Base-by-base conservation (phyloP, 2,888 invertebrate genomes). In the Heliconius erato region DNA sequence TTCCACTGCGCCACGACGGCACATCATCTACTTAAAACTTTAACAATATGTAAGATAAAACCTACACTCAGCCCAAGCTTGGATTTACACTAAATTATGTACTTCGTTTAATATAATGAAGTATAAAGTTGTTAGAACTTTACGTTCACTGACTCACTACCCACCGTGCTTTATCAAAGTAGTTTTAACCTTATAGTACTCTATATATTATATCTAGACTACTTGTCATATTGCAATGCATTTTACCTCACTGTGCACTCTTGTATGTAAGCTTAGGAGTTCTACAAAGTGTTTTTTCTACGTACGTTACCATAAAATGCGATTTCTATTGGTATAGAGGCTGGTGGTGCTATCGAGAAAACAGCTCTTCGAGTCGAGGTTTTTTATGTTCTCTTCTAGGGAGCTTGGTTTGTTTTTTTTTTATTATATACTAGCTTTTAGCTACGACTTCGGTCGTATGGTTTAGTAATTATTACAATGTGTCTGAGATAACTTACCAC, bases 21-120 rank as follows among this genome's bases (percentile, higher is more conserved):
- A 49, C 16, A 2, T 5, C 19, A 19, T 49, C 19, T 14, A 59
- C 59, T 59, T 23, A 59, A 9, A 9, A 23, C 59, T 59, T 59
- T 23, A 59, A 59, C 7, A 59, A 59, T 14, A 32, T 72, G 44
- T 72, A 72, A 72, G 3, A 72, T 72, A 44, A 72, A 26, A 72
- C 44, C 23, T 11, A 35, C 12, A 44, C 44, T 44, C 26, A 26
- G 16, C n/a, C 71, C 71, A 44, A 72, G 71, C 44, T 44, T 44
- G 71, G 71, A 44, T 72, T 72, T 72, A 72, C 44, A 72, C 71
- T 26, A 72, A 72, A 72, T 72, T 26, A 72, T 44, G 35, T 72
- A 16, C 71, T 72, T 72, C 26, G 44, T 72, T 71, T 71, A 71
- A 71, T 40, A 44, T 72, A 72, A 72, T 44, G 71, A 72, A 72